Evolutionary conservation across 2,888 invertebrate species (phyloP), one percentile per base, ranked within the genome.

Genomic region (Eudasyphora cyanicolor): DNA sequence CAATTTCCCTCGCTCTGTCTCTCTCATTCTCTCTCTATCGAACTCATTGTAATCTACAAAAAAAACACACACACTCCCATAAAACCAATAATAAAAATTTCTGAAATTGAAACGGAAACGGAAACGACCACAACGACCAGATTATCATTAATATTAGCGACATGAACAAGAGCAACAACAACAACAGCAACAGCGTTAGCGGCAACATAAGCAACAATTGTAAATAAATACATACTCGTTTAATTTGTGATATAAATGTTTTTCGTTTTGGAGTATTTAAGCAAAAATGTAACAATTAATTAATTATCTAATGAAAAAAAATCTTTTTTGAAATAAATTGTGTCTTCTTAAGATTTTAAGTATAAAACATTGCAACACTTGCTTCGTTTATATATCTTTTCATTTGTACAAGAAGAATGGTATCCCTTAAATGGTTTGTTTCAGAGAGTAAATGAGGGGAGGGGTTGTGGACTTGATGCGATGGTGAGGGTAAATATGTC

Each of bases 401-500:
- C 14, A 24, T 62, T 62, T 32, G 8, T 32, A 6, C 8, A 32
- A 6, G 32, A 32, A 32, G 5, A 32, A 32, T n/a, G n/a, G n/a
- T n/a, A n/a, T n/a, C n/a, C n/a, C n/a, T n/a, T n/a, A n/a, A n/a
- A n/a, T n/a, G n/a, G n/a, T n/a, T n/a, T n/a, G n/a, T n/a, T n/a
- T 8, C 32, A 32, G 27, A 79, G 29, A 77, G 57, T 74, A 71
- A 80, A 78, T 57, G 67, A 62, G 76, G 45, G 19, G n/a, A 32
- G 35, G 29, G 35, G 35, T 67, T 21, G 67, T n/a, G 38, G 38
- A 14, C 38, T 14, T 2, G 45, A 45, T n/a, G 45, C 45, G n/a
- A n/a, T n/a, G n/a, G n/a, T 7, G 54, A 54, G 62, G 21, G 12
- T 12, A 67, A 21, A 42, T 42, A 42, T 24, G 67, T 42, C 74